Percentiles rank a stretch among this genome's conserved stretches.
phyloP scores from a whole-genome alignment of 1,140 invertebrate species.

The Cyclina sinensis region DNA sequence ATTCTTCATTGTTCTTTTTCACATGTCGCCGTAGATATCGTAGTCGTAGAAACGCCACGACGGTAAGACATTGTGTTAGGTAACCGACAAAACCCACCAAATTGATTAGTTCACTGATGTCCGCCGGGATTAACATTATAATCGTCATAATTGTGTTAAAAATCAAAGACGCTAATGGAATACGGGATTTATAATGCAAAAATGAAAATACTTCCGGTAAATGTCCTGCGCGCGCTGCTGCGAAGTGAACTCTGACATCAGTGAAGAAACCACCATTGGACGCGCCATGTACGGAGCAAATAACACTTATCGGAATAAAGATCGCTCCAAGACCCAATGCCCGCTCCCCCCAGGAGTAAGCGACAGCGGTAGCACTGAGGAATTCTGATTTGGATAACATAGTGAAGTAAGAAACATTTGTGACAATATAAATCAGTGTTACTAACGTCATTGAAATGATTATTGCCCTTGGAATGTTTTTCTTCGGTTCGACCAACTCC shows the following conservation, averaged over 20 bases:
- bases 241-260: slow-evolving; percentile 12
- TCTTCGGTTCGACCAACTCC: slow-evolving; percentile 15
- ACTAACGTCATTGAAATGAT: slow-evolving; percentile 31
- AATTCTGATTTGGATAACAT: slow-evolving; percentile 41
- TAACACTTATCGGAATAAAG: slow-evolving; percentile 41
- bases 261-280: slow-evolving; percentile 48
- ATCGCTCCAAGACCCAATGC: slow-evolving; percentile 4
- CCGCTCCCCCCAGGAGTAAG: slow-evolving; percentile 22
- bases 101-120: slow-evolving; percentile 24
- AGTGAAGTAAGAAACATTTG: slow-evolving; percentile 56
- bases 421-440: slow-evolving; percentile 47
- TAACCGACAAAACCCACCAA: slow-evolving; percentile 32
- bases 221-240: slow-evolving; percentile 56
- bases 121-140: slow-evolving; percentile 18
- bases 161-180: slow-evolving; percentile 19
- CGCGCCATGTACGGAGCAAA: slow-evolving; percentile 31
- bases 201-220: slow-evolving; percentile 54
- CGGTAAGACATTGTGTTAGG: not conserved
- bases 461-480: slow-evolving; percentile 43
- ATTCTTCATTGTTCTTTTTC: not conserved
- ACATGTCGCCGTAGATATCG: not conserved
- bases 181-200: slow-evolving; percentile 29
- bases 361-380: slow-evolving; percentile 13
- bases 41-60: not conserved
- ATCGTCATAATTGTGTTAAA: slow-evolving; percentile 22